Base-by-base conservation (phyloP, 2,888 invertebrate species). In the Nipponacmea schrenckii region DNA sequence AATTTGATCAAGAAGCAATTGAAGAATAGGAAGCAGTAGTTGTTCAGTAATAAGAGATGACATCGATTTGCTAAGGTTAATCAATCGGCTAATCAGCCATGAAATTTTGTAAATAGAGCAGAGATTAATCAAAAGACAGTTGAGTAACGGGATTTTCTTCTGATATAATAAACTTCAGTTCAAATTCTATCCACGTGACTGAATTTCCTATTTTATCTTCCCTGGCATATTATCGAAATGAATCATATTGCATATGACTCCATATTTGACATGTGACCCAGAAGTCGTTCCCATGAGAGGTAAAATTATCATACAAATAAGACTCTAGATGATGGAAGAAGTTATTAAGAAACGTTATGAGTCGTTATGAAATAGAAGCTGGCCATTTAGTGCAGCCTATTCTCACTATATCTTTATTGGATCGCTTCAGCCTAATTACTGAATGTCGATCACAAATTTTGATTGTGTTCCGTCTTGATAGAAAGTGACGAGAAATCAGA, bases 91-190 rank as follows among this genome's bases (percentile, higher is more conserved):
- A 71, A 68, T 69, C 73, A 71, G 67, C 68, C 76, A 73, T 71
- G 69, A 76, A 76, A 76, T 76, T 73, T 73, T 73, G 76, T 73
- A 71, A 76, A 73, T 74, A 76, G 76, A 76, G 73, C 73, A 63
- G 50, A 73, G 73, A 73, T 76, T 76, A 74, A 76, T 74, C 69
- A 71, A 62, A 56, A 62, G 68, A 72, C 67, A 72, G 69, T 62
- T 70, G 72, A 67, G 70, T 74, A 56, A 72, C 56, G 56, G 56
- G 56, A 56, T 56, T 56, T 56, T 56, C 56, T 69, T 68, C 65
- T 56, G 68, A 72, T 74, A 74, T 74, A 67, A 74, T 74, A 72
- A 74, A 74, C 70, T 74, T 65, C 67, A 66, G 68, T 71, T 50
- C 50, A 66, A 66, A 56, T 68, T 70, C 67, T 67, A 65, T 63